Evolutionary conservation across 1,140 invertebrate genomes (phyloP).

Genomic region (Andricus grossulariae): DNA sequence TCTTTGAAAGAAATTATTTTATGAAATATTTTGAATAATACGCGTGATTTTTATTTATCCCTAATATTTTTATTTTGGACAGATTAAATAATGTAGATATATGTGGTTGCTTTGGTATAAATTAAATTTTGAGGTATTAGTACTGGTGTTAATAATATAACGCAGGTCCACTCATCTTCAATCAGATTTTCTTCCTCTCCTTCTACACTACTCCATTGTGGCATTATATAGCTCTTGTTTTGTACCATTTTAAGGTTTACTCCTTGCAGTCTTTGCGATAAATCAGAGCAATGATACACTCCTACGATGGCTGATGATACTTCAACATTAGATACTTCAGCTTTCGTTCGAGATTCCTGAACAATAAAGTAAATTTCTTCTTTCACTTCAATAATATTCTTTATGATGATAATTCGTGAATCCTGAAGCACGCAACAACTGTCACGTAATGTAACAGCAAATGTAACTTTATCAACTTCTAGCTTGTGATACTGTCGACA

Average conservation of each 20-base stretch:
- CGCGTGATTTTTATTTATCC: no score
- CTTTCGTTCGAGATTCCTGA: not conserved
- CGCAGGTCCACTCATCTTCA: not conserved
- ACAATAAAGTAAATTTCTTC: not conserved
- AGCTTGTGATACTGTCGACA: no score
- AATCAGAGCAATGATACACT: not conserved
- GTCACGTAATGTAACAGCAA: no score
- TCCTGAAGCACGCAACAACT: no score
- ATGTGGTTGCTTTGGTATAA: no score
- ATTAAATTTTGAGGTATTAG: not conserved
- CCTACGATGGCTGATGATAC: not conserved
- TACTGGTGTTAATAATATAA: not conserved
- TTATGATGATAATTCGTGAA: no score
- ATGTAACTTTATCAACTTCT: no score
- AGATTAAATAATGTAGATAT: no score
- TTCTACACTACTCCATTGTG: not conserved
- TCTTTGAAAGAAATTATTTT: no score
- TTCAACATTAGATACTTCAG: not conserved
- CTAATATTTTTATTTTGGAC: no score
- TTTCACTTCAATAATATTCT: not conserved
- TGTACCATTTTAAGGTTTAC: not conserved
- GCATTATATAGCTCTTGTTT: not conserved
- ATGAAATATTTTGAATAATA: no score
- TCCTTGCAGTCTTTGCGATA: not conserved
- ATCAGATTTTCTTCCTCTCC: not conserved